Evolutionary conservation across 2,888 invertebrate genomes (phyloP).

Genomic region (Heliconius erato): DNA sequence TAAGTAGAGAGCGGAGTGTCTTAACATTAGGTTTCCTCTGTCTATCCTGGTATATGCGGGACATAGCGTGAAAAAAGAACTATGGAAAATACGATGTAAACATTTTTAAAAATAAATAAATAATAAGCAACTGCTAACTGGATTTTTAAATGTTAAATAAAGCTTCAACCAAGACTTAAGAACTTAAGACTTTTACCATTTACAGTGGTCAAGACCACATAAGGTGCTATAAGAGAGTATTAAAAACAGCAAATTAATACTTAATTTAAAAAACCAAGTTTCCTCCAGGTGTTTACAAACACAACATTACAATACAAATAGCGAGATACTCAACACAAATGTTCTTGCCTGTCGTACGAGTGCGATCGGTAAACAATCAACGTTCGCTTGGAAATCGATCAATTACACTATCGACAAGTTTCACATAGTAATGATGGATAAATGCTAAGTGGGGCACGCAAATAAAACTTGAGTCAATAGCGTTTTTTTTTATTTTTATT

Average conservation of each 20-base stretch:
- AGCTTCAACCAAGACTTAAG: too few relatives aligned
- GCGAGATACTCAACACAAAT: conserved; percentile 37
- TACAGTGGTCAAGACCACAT: too few relatives aligned
- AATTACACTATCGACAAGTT: conserved; percentile 46
- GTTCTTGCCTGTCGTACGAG: conserved; percentile 27
- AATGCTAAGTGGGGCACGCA: conserved; percentile 32
- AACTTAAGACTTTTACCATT: too few relatives aligned
- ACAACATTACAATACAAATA: neutral
- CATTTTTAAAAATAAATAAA: too few relatives aligned
- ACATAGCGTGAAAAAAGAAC: too few relatives aligned
- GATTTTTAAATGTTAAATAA: too few relatives aligned
- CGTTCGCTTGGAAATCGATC: conserved; percentile 48
- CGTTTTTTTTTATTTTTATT: neutral
- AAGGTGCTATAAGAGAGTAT: too few relatives aligned
- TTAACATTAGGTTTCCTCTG: too few relatives aligned
- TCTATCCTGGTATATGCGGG: too few relatives aligned
- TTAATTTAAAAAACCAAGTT: neutral
- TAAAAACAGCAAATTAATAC: neutral
- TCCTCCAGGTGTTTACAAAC: conserved; percentile 1
- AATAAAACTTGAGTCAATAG: conserved; percentile 13
- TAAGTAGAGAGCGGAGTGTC: too few relatives aligned
- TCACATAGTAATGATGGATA: conserved; percentile 50
- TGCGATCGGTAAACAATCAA: conserved; percentile 47
- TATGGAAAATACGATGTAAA: too few relatives aligned
- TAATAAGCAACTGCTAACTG: too few relatives aligned